These are phyloP conservation scores for Pseudocheirus occidentalis DNA, from an alignment of 2,797 vertebrate genomes.

Conservation along the genomic window DNA sequence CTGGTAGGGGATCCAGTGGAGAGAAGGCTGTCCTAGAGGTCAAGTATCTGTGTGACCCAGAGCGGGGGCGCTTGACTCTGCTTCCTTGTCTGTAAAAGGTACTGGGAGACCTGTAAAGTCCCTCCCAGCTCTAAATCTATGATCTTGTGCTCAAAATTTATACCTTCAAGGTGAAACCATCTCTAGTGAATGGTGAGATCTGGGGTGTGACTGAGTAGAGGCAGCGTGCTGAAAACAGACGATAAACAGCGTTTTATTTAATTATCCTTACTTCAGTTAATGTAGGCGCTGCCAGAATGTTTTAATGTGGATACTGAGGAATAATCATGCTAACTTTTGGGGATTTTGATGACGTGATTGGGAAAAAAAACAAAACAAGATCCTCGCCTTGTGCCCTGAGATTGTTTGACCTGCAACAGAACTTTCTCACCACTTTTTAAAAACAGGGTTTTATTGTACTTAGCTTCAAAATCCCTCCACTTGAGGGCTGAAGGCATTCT, in stretches of 20 bases:
- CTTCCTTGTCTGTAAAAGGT: background rate
- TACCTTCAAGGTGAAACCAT: background rate
- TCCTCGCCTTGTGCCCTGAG: background rate
- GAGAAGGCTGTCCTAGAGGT: no score
- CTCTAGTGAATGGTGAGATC: background rate
- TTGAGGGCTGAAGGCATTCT: background rate
- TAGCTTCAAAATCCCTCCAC: background rate
- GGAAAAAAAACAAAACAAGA: background rate
- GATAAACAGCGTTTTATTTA: background rate
- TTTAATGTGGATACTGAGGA: background rate
- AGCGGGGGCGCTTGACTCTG: background rate
- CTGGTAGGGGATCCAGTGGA: background rate
- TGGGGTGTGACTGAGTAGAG: background rate
- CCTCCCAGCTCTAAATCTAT: background rate
- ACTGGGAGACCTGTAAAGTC: background rate
- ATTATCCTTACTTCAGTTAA: background rate
- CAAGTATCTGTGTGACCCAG: background rate
- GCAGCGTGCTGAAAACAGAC: background rate
- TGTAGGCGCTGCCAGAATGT: background rate
- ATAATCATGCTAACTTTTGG: background rate
- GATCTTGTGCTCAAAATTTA: background rate
- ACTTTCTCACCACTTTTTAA: background rate
- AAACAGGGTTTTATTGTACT: background rate
- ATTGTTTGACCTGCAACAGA: background rate
- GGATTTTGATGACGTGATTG: background rate